Conservation (phyloP, 2,888 invertebrate genomes). For the Amblyjoppa fuscipennis region DNA sequence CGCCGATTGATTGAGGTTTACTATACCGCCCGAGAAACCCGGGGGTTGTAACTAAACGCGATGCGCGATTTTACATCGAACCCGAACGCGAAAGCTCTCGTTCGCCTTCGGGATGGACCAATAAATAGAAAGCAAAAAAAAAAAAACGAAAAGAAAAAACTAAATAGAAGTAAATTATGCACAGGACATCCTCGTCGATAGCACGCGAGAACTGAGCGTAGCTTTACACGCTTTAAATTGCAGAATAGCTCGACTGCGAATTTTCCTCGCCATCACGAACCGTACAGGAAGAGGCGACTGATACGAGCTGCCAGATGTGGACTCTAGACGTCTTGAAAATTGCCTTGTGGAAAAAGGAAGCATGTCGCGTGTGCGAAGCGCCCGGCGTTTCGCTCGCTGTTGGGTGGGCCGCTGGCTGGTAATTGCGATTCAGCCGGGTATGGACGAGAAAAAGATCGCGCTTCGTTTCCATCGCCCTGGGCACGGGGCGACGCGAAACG, state of each 20-base stretch:
- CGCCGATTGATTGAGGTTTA: conserved; percentile 30
- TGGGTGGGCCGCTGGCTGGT: conserved; percentile 6
- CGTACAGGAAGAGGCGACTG: not conserved
- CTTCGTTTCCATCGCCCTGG: conserved; percentile 53
- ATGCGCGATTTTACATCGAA: not conserved
- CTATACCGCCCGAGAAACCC: not conserved
- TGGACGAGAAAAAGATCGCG: conserved; percentile 11
- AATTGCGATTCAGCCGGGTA: conserved; percentile 37
- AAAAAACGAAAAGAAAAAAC: conserved; percentile 12
- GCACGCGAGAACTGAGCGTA: conserved; percentile 27
- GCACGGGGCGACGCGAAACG: conserved; percentile 63
- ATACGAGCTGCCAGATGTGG: conserved; percentile 17
- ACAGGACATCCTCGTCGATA: conserved; percentile 6
- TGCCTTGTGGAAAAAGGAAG: conserved; percentile 52
- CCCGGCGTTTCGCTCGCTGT: not conserved
- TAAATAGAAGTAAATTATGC: not conserved
- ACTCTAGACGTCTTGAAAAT: conserved; percentile 47
- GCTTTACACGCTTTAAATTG: not conserved
- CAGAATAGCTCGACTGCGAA: conserved; percentile 4
- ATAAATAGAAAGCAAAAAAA: conserved; percentile 10
- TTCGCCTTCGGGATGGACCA: not conserved
- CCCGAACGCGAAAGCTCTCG: not conserved
- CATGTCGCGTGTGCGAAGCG: conserved; percentile 32
- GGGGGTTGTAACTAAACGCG: conserved; percentile 17
- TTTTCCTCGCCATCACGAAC: not conserved